These are phyloP conservation scores for Anguilla japonica DNA, from an alignment of 2,113 vertebrate genomes.

Conservation along the genomic window DNA sequence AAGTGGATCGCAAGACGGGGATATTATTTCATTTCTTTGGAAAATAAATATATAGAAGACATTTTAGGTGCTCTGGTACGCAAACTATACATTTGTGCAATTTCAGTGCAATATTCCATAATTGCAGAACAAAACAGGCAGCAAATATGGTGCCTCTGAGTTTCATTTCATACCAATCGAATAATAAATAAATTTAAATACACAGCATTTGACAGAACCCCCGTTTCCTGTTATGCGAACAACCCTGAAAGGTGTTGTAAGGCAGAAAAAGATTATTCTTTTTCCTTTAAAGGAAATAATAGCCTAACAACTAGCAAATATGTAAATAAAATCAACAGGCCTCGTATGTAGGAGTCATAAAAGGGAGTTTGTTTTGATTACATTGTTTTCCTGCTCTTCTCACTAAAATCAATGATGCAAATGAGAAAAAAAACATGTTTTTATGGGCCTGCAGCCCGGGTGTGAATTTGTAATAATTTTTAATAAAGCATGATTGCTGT, in stretches of 20 bases:
- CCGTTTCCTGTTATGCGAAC: conserved; percentile 43
- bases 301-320: conserved; percentile 73
- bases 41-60: background rate
- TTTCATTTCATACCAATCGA: conserved; percentile 39
- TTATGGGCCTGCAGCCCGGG: conserved; percentile 89
- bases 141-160: conserved; percentile 32
- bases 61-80: conserved; percentile 8
- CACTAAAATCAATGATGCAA: conserved; percentile 98
- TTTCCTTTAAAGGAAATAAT: conserved; percentile 60
- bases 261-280: conserved; percentile 21
- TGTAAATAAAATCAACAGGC: conserved; percentile 84
- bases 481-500: conserved; percentile 99
- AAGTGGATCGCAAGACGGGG: conserved; percentile 43
- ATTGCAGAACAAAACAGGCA: background rate
- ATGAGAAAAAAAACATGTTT: conserved; percentile 97
- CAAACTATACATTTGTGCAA: background rate
- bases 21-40: conserved; percentile 31
- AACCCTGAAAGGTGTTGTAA: conserved; percentile 29
- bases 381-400: conserved; percentile 86
- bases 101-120: background rate
- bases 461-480: conserved; percentile 98
- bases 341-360: conserved; percentile 78
- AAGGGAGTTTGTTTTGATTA: conserved; percentile 73
- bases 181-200: conserved; percentile 44
- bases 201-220: conserved; percentile 35